Conservation (phyloP, 2,113 vertebrate genomes). For the Cepphus grylle region DNA sequence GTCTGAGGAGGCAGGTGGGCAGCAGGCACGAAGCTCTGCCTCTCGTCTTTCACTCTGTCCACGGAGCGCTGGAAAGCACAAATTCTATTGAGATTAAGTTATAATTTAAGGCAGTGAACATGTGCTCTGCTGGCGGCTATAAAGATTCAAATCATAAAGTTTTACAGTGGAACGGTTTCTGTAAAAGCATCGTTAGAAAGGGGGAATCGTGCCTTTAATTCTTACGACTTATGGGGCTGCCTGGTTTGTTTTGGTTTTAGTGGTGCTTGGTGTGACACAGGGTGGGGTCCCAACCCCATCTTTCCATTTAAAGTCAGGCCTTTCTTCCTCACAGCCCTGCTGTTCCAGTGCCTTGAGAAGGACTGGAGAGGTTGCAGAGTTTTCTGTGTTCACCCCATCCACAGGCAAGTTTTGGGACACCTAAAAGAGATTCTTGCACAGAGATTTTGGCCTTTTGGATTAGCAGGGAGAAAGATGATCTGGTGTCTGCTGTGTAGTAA, state of each 20-base stretch:
- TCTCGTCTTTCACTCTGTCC: conserved; percentile 52
- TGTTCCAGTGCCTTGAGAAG: neutral
- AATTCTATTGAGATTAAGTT: conserved; percentile 78
- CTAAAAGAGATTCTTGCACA: too few species aligned
- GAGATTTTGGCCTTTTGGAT: neutral
- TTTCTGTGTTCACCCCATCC: neutral
- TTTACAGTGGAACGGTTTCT: conserved; percentile 86
- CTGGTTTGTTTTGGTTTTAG: conserved; percentile 74
- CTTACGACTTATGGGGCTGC: conserved; percentile 78
- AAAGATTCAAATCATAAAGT: conserved; percentile 88
- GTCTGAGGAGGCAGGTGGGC: conserved; percentile 31
- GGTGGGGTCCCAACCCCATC: conserved; percentile 8
- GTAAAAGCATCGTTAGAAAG: conserved; percentile 83
- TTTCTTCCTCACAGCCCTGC: neutral
- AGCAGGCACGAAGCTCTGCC: neutral
- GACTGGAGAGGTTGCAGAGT: neutral
- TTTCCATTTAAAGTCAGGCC: conserved; percentile 61
- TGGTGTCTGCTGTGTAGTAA: neutral
- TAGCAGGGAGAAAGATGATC: neutral
- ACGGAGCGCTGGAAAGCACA: conserved; percentile 63
- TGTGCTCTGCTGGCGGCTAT: conserved; percentile 81
- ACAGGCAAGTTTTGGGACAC: neutral
- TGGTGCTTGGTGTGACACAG: conserved; percentile 61
- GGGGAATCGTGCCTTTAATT: conserved; percentile 81
- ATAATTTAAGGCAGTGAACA: conserved; percentile 83